Percentiles rank a stretch among this genome's conserved stretches.
Evolutionary conservation across 1,140 invertebrate genomes (phyloP).

Genomic region (Acromyrmex echinatior): DNA sequence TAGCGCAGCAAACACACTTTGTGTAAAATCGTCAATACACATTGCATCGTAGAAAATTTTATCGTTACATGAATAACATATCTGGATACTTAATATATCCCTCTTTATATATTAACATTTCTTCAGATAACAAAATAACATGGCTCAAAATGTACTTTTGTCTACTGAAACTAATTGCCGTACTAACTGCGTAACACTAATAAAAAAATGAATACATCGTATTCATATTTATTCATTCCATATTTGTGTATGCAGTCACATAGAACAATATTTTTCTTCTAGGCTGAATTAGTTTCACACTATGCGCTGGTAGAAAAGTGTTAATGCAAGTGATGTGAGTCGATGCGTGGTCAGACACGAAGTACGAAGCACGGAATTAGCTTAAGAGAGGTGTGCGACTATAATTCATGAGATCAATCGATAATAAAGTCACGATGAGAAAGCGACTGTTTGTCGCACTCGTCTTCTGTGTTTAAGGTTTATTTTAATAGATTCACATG

Average conservation of each 20-base stretch:
- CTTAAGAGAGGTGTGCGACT: constrained; percentile 61
- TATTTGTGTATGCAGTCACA: constrained; percentile 14
- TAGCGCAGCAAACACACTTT: neutral
- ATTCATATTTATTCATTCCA: neutral
- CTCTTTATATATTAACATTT: neutral
- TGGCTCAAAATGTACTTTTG: neutral
- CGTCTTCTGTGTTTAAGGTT: constrained; percentile 10
- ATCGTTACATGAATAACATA: neutral
- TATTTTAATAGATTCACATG: neutral
- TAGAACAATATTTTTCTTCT: constrained; percentile 23
- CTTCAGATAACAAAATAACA: neutral
- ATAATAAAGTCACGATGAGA: constrained; percentile 52
- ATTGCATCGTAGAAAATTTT: neutral
- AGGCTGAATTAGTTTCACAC: constrained; percentile 14
- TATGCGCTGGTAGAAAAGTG: constrained; percentile 20
- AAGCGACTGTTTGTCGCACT: constrained; percentile 28
- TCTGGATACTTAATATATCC: neutral
- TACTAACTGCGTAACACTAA: neutral
- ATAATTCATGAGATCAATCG: constrained; percentile 76
- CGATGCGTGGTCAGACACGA: constrained; percentile 76
- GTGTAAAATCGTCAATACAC: neutral
- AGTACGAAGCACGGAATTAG: constrained; percentile 58
- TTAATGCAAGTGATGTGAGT: constrained; percentile 68
- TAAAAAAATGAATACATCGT: neutral
- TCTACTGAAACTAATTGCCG: neutral